Percentiles rank a stretch among this genome's conserved stretches.
phyloP scores from a whole-genome alignment of 2,888 invertebrate genomes.

The Dryocosmus kuriphilus region DNA sequence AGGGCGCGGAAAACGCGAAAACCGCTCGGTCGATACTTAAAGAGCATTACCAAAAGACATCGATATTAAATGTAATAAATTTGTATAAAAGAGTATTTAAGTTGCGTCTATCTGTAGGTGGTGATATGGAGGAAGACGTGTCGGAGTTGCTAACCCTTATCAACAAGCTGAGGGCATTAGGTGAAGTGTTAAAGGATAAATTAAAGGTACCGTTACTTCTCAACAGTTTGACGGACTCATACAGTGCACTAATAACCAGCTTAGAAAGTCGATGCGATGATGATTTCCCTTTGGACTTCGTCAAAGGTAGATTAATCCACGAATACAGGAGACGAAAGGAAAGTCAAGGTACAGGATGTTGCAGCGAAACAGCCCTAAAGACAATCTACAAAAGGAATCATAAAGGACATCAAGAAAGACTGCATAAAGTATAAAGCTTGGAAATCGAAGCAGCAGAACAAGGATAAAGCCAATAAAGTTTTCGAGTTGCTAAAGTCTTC shows the following conservation, averaged over 20 bases:
- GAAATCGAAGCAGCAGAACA: no score
- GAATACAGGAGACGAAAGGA: slow-evolving; percentile 31
- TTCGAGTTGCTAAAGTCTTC: no score
- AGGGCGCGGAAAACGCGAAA: neutral
- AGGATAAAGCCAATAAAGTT: no score
- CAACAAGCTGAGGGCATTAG: slow-evolving; percentile 50
- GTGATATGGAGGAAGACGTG: no score
- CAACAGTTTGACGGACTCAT: slow-evolving; percentile 55
- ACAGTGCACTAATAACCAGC: slow-evolving; percentile 47
- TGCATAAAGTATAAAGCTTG: no score
- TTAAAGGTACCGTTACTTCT: slow-evolving; percentile 50
- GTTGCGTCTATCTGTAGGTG: no score
- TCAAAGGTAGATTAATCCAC: slow-evolving; percentile 30
- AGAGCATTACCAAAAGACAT: no score
- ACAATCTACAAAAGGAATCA: no score
- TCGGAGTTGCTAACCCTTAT: slow-evolving; percentile 4
- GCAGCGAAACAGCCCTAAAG: neutral
- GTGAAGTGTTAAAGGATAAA: slow-evolving; percentile 49
- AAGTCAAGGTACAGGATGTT: neutral
- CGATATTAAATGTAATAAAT: no score
- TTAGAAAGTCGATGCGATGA: slow-evolving; percentile 50
- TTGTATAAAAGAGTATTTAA: no score
- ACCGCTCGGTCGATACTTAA: no score
- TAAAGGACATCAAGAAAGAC: no score
- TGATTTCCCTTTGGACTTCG: slow-evolving; percentile 39